These are phyloP conservation scores for Penaeus chinensis DNA, from an alignment of 1,140 invertebrate species.

Conservation along the genomic window DNA sequence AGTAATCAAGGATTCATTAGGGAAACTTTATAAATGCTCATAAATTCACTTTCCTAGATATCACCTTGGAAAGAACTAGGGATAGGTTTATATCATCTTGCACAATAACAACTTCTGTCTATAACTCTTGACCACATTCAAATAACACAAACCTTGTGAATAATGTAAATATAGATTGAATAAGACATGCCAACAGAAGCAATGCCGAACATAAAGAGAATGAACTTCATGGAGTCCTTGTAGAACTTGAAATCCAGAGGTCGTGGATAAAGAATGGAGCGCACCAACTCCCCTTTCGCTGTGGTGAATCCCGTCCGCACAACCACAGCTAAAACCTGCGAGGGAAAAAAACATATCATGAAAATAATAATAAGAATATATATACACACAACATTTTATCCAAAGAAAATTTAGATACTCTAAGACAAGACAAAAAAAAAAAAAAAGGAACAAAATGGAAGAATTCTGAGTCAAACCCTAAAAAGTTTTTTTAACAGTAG, in stretches of 20 bases:
- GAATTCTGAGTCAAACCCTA: too few relatives aligned
- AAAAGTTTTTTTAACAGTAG: too few relatives aligned
- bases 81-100: too few relatives aligned
- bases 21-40: too few relatives aligned
- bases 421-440: background rate
- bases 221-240: conserved; percentile 73
- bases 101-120: too few relatives aligned
- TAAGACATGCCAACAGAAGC: conserved; percentile 72
- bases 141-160: conserved; percentile 63
- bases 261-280: conserved; percentile 75
- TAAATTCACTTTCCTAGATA: too few relatives aligned
- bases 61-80: background rate
- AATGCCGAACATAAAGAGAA: conserved; percentile 70
- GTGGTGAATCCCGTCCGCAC: conserved; percentile 74
- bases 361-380: background rate
- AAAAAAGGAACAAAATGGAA: too few relatives aligned
- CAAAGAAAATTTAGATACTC: background rate
- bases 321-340: conserved; percentile 72
- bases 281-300: conserved; percentile 74
- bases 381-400: background rate
- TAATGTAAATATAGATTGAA: conserved; percentile 68
- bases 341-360: conserved; percentile 34
- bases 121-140: too few relatives aligned
- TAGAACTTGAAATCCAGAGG: conserved; percentile 75
- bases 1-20: too few relatives aligned